phyloP scores from a whole-genome alignment of 2,797 vertebrate genomes.

The Lates japonicus region DNA sequence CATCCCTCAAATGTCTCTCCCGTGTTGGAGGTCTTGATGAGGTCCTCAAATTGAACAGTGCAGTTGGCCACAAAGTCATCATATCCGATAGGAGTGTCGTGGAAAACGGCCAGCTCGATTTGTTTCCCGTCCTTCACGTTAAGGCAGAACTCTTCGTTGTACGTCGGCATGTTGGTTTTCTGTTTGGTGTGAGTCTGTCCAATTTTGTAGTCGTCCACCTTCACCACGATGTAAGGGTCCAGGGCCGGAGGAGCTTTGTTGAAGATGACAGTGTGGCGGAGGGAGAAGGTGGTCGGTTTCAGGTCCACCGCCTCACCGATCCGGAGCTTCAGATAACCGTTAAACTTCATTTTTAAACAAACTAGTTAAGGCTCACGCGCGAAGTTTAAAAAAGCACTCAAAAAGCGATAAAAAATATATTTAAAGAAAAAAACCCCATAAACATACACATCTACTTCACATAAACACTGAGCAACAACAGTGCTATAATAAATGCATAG shows the following conservation, averaged over 20 bases:
- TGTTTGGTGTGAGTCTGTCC: conserved; percentile 96
- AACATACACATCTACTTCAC: neutral
- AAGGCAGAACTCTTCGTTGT: conserved; percentile 95
- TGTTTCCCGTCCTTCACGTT: conserved; percentile 89
- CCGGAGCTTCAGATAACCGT: conserved; percentile 92
- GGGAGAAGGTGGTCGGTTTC: conserved; percentile 93
- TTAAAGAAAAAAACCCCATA: neutral
- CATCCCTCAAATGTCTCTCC: conserved; percentile 94
- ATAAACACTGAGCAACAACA: conserved; percentile 1
- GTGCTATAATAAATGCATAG: neutral
- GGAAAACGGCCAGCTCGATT: conserved; percentile 95
- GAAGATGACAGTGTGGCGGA: conserved; percentile 92
- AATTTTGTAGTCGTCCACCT: conserved; percentile 94
- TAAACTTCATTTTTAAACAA: conserved; percentile 90
- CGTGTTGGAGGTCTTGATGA: conserved; percentile 88
- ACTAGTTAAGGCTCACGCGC: conserved; percentile 5
- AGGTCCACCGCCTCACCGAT: conserved; percentile 96
- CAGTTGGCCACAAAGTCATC: conserved; percentile 99
- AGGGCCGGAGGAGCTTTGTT: conserved; percentile 88
- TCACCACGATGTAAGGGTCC: conserved; percentile 96
- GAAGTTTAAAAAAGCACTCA: neutral
- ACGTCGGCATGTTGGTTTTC: conserved; percentile 95
- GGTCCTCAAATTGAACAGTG: conserved; percentile 91
- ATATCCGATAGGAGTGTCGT: conserved; percentile 96
- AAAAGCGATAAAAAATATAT: neutral